Evolutionary conservation across 2,888 invertebrate genomes (phyloP).

Genomic region (Tetanocera ferruginea): DNA sequence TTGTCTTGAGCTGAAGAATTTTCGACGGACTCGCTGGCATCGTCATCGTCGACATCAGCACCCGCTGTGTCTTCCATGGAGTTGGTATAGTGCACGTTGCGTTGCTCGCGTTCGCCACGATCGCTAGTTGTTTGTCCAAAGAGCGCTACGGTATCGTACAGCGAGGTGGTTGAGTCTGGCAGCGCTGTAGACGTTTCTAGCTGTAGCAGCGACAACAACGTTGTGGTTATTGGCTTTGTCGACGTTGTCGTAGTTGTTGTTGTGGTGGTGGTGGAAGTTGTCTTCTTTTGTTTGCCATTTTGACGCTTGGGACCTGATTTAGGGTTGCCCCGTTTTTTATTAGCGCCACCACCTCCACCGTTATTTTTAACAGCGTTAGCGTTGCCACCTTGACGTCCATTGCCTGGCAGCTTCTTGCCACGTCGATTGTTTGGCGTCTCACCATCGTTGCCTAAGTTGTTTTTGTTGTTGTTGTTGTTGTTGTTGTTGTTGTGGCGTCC

Average conservation of each 20-base stretch:
- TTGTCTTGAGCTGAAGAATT: conserved; percentile 47
- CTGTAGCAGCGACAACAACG: conserved; percentile 40
- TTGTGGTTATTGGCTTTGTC: conserved; percentile 40
- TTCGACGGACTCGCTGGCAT: conserved; percentile 42
- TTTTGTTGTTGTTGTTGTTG: conserved; percentile 45
- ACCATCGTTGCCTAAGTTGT: conserved; percentile 36
- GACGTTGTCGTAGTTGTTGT: conserved; percentile 50
- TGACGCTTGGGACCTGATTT: conserved; percentile 21
- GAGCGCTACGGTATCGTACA: conserved; percentile 47
- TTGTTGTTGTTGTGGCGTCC: conserved; percentile 9
- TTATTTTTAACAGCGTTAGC: conserved; percentile 43
- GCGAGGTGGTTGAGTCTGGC: conserved; percentile 51
- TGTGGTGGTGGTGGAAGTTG: conserved; percentile 44
- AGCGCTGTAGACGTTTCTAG: conserved; percentile 41
- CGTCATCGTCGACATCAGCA: conserved; percentile 47
- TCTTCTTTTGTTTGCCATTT: conserved; percentile 41
- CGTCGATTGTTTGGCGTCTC: conserved; percentile 46
- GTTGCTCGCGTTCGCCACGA: conserved; percentile 60
- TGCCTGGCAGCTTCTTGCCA: conserved; percentile 53
- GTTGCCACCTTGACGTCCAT: conserved; percentile 48
- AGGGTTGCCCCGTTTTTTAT: conserved; percentile 7
- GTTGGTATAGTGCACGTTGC: conserved; percentile 58
- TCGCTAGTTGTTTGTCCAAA: conserved; percentile 60
- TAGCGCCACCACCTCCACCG: conserved; percentile 39
- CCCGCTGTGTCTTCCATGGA: conserved; percentile 48